Conservation (phyloP, 2,113 vertebrate species). For the Caloenas nicobarica region DNA sequence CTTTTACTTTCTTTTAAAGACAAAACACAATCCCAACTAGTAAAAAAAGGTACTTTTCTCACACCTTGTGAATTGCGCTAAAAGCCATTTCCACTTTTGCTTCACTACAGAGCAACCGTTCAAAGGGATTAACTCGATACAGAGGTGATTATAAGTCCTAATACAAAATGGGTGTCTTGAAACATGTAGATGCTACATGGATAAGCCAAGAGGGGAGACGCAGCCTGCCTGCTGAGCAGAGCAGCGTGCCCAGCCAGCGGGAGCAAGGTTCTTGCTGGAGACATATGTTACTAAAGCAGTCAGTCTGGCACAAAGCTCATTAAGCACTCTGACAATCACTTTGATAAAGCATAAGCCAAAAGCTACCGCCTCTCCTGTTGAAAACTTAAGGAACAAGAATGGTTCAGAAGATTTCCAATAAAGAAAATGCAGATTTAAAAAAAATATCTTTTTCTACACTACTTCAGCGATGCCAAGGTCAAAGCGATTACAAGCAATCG, state of each 20-base stretch:
- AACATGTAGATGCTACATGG: neutral
- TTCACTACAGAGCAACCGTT: neutral
- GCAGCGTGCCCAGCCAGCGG: neutral
- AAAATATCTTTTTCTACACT: neutral
- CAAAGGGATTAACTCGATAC: neutral
- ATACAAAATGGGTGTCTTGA: neutral
- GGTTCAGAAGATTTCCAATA: neutral
- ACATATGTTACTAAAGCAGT: neutral
- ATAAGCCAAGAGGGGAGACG: neutral
- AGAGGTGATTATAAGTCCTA: neutral
- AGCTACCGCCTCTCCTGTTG: neutral
- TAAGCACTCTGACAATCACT: neutral
- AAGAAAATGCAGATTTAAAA: neutral
- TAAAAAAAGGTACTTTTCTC: neutral
- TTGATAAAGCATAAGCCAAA: neutral
- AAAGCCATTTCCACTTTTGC: fast-evolving
- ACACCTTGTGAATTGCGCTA: fast-evolving
- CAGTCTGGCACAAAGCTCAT: neutral
- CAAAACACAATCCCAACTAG: neutral
- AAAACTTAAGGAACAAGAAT: neutral
- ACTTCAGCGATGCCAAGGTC: neutral
- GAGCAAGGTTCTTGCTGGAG: neutral
- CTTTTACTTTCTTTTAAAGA: neutral
- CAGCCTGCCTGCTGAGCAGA: neutral
- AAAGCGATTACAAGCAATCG: fast-evolving